phyloP scores from a whole-genome alignment of 2,888 invertebrate species.

The Aphodius sticticus region DNA sequence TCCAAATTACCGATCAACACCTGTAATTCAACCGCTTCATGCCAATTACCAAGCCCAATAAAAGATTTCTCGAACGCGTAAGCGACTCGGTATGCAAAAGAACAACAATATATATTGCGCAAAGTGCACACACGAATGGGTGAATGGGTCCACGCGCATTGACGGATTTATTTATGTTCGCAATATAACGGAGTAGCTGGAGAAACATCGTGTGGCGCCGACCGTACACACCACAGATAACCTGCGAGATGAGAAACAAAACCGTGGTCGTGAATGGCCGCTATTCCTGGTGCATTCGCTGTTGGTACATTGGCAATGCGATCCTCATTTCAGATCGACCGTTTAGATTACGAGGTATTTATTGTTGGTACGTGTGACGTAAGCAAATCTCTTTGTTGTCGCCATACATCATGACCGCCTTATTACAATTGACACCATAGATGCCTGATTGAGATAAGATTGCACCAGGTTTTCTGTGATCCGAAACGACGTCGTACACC shows the following conservation, averaged over 20 bases:
- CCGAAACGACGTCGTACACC: background rate
- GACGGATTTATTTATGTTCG: slow-evolving; percentile 19
- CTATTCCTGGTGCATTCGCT: background rate
- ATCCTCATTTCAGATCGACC: background rate
- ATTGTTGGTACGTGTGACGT: background rate
- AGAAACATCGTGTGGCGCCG: slow-evolving; percentile 18
- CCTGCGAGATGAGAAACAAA: background rate
- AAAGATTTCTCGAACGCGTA: slow-evolving; percentile 17
- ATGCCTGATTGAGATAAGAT: background rate
- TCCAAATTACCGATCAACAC: background rate
- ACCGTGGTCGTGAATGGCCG: background rate
- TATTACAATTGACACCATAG: background rate
- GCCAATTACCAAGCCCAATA: background rate
- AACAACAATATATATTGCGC: slow-evolving; percentile 20
- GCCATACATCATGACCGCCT: background rate
- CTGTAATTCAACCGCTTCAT: background rate
- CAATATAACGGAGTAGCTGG: background rate
- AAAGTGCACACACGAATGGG: background rate
- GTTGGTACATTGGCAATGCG: background rate
- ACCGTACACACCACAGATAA: background rate
- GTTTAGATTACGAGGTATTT: background rate
- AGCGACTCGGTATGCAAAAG: slow-evolving; percentile 19
- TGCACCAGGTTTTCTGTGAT: background rate
- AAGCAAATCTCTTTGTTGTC: background rate
- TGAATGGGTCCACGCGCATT: background rate